A percentile compares a stretch with the other conserved stretches of the same genome.
Conservation (phyloP, 2,113 vertebrate species). For the Paramisgurnus dabryanus region DNA sequence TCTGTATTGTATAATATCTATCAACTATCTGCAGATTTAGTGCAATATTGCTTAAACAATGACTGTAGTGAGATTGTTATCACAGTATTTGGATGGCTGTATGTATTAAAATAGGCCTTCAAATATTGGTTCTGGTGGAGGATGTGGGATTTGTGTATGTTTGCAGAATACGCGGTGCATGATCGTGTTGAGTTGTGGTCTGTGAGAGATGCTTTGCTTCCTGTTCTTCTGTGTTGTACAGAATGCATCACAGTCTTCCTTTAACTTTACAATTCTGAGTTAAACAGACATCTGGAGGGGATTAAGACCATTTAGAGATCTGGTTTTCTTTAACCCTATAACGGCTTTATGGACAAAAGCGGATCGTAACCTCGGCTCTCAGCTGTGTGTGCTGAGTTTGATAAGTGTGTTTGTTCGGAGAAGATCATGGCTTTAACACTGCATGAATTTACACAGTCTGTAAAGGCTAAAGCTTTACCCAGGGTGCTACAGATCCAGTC, state of each 20-base stretch:
- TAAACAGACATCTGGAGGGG: background rate
- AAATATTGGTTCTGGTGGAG: background rate
- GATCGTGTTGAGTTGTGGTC: conserved; percentile 33
- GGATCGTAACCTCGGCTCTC: background rate
- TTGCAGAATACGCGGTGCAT: conserved; percentile 5
- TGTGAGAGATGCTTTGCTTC: conserved; percentile 40
- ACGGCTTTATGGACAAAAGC: background rate
- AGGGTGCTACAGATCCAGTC: conserved; percentile 84
- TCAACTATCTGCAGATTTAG: no score
- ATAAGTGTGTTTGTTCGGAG: background rate
- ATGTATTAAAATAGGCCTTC: background rate
- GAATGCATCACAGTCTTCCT: conserved; percentile 22
- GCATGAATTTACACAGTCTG: conserved; percentile 76
- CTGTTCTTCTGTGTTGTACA: conserved; percentile 33
- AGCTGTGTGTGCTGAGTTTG: background rate
- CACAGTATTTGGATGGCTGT: background rate
- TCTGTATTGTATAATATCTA: no score
- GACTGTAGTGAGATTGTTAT: no score
- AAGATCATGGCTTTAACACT: conserved; percentile 74
- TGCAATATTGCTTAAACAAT: no score
- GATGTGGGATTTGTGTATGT: conserved; percentile 20
- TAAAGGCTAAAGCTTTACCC: conserved; percentile 79
- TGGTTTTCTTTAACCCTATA: background rate
- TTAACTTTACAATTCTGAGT: background rate
- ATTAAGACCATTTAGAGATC: conserved; percentile 5